Evolutionary conservation across 1,140 invertebrate species (phyloP).

Genomic region (Lordiphosa mommai): DNA sequence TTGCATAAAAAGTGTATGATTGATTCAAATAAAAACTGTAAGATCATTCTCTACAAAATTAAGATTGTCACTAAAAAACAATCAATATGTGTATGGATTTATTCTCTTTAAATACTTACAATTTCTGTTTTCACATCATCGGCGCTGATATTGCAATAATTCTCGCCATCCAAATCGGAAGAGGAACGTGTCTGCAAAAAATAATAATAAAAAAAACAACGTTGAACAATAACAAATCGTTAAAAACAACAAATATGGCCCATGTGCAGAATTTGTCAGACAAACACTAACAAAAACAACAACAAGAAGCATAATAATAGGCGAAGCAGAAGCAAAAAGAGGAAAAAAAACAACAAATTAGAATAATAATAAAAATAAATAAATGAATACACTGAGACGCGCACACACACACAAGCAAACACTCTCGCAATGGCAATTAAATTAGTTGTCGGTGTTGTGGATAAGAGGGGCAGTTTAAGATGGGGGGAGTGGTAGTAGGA

Average conservation of each 20-base stretch:
- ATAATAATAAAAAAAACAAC: constrained; percentile 35
- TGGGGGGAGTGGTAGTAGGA: not conserved
- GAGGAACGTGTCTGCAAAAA: constrained; percentile 70
- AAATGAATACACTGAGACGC: constrained; percentile 17
- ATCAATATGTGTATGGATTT: too few species aligned
- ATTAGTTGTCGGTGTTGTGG: constrained; percentile 45
- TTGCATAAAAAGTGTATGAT: too few species aligned
- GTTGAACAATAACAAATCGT: constrained; percentile 14
- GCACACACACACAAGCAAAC: constrained; percentile 10
- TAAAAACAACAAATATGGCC: constrained; percentile 46
- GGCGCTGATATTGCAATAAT: constrained; percentile 77
- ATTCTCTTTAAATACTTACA: too few species aligned
- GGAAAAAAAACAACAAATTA: constrained; percentile 53
- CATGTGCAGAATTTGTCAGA: constrained; percentile 59
- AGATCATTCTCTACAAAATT: too few species aligned
- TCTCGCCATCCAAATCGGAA: constrained; percentile 72
- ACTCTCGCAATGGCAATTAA: constrained; percentile 54
- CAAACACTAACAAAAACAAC: constrained; percentile 55
- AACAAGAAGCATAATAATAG: constrained; percentile 31
- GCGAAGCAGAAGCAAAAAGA: constrained; percentile 12
- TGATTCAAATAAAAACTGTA: too few species aligned
- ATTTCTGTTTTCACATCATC: constrained; percentile 79
- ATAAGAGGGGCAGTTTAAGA: not conserved
- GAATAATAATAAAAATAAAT: constrained; percentile 65
- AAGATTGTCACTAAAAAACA: too few species aligned